phyloP scores from a whole-genome alignment of 2,113 vertebrate genomes.

The Syngnathus scovelli region DNA sequence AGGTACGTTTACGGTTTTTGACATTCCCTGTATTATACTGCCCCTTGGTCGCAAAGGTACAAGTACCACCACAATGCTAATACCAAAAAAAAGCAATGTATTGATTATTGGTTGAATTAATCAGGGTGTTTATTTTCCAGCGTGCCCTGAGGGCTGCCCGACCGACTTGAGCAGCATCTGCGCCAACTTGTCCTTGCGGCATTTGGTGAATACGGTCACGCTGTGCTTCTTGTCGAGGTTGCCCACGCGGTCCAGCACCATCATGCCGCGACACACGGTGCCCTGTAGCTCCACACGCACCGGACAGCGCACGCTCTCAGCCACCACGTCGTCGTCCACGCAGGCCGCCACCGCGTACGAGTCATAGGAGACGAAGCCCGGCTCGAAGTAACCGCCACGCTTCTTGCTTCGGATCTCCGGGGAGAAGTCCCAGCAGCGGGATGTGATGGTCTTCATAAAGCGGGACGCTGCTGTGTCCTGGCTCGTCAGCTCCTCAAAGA shows the following conservation, averaged over 20 bases:
- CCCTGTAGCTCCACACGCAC: slow-evolving; percentile 71
- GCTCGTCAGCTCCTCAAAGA: slow-evolving; percentile 62
- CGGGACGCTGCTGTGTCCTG: slow-evolving; percentile 58
- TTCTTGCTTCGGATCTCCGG: slow-evolving; percentile 20
- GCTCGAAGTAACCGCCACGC: slow-evolving; percentile 54
- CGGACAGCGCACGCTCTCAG: slow-evolving; percentile 48
- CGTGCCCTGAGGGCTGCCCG: slow-evolving; percentile 21
- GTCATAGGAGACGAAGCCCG: slow-evolving; percentile 70
- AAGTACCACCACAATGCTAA: too few relatives aligned
- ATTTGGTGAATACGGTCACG: slow-evolving; percentile 61
- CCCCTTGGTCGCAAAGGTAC: too few relatives aligned
- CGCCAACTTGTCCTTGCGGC: slow-evolving; percentile 57
- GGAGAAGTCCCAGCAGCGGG: slow-evolving; percentile 61
- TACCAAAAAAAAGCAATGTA: too few relatives aligned
- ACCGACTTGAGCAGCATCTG: slow-evolving; percentile 60
- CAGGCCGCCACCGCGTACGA: slow-evolving; percentile 68
- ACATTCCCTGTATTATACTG: too few relatives aligned
- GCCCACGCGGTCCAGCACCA: slow-evolving; percentile 63
- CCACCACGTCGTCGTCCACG: slow-evolving; percentile 63
- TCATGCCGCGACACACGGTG: slow-evolving; percentile 63
- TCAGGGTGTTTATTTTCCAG: background rate
- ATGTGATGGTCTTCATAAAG: slow-evolving; percentile 71
- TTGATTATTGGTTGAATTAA: too few relatives aligned
- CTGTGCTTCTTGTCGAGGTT: slow-evolving; percentile 60
- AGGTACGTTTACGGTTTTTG: too few relatives aligned